Evolutionary conservation across 2,113 vertebrate species (phyloP).

Genomic region (Vireo altiloquus): DNA sequence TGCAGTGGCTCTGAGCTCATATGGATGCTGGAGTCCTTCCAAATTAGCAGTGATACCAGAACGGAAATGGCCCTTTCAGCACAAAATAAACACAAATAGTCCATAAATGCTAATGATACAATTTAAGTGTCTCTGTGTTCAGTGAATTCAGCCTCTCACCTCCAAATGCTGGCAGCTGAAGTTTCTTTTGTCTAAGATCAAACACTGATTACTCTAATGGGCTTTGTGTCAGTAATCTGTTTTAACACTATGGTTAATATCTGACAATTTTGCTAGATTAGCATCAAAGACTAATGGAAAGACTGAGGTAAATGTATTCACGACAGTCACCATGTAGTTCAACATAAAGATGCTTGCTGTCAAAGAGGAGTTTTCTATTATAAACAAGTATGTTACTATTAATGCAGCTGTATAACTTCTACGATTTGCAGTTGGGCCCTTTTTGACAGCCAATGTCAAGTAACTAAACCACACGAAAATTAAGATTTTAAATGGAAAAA

Average conservation of each 20-base stretch:
- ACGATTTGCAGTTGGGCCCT: not conserved
- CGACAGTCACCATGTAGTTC: not conserved
- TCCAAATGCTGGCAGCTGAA: not conserved
- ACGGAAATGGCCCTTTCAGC: not conserved
- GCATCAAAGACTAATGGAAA: not conserved
- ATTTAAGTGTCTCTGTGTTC: not conserved
- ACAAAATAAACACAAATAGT: not conserved
- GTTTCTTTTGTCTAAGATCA: slow-evolving; percentile 4
- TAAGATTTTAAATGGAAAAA: not conserved
- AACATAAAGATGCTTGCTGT: not conserved
- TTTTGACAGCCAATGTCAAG: not conserved
- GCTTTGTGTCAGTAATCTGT: not conserved
- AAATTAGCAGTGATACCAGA: not conserved
- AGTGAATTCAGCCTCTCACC: not conserved
- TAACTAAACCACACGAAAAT: not conserved
- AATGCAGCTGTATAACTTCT: not conserved
- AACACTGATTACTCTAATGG: not conserved
- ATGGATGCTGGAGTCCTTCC: not conserved
- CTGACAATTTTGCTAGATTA: not conserved
- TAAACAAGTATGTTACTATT: not conserved
- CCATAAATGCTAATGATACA: not conserved
- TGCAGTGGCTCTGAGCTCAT: not conserved
- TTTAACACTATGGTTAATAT: not conserved
- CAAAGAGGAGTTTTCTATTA: not conserved
- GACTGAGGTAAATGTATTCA: not conserved